Percentiles rank a stretch among this genome's conserved stretches.
Evolutionary conservation across 2,113 vertebrate genomes (phyloP).

Genomic region (Barbus barbus): DNA sequence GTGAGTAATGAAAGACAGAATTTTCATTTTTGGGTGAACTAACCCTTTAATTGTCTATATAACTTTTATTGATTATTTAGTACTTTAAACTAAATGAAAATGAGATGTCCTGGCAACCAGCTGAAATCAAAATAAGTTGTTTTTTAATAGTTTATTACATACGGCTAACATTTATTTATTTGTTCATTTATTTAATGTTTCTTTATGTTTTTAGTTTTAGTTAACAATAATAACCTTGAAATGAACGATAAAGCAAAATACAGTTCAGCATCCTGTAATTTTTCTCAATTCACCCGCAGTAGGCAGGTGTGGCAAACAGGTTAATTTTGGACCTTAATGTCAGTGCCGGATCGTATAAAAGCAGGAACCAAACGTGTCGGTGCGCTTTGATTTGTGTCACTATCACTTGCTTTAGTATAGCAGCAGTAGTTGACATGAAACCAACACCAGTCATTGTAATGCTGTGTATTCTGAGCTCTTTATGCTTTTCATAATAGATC

Average conservation of each 20-base stretch:
- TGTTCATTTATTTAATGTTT: not conserved
- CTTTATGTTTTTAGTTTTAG: not conserved
- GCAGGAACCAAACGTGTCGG: not conserved
- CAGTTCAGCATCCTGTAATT: not conserved
- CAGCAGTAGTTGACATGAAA: constrained; percentile 10
- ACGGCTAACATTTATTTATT: too few species aligned
- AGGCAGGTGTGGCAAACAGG: not conserved
- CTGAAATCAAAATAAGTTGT: not conserved
- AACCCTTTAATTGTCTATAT: not conserved
- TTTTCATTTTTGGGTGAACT: too few species aligned
- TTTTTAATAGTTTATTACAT: too few species aligned
- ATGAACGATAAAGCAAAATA: not conserved
- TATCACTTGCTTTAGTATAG: constrained; percentile 2
- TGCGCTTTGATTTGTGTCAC: constrained; percentile 15
- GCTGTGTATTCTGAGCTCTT: not conserved
- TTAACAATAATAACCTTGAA: not conserved
- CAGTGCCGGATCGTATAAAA: not conserved
- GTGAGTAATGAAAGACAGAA: too few species aligned
- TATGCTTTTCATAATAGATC: constrained; percentile 3
- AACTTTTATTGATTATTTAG: not conserved
- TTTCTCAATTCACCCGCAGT: too few species aligned
- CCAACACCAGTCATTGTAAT: constrained; percentile 21
- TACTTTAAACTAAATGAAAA: not conserved
- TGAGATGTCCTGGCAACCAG: not conserved
- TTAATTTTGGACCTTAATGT: constrained; percentile 12